Base-by-base conservation (phyloP, 2,797 vertebrate species). In the Gallinago stenura region DNA sequence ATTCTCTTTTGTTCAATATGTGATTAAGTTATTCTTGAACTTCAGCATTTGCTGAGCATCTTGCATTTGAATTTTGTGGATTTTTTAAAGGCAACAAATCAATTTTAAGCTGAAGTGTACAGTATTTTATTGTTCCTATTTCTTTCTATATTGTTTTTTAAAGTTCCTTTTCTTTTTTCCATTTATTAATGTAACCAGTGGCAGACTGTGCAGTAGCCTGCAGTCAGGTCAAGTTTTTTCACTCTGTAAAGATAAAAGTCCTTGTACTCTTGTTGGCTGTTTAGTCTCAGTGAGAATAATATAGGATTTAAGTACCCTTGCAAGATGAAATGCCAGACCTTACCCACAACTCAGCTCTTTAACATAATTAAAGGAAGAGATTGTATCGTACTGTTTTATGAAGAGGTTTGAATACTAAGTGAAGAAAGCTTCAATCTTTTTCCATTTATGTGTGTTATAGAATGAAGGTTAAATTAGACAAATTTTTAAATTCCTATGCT, bases 321-420 rank as follows among this genome's bases (percentile, higher is more conserved):
- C 26, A 75, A 73, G 80, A 94, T 48, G n/a, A 92, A 90, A 89
- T 83, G 65, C 65, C 87, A 92, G 77, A 81, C 53, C 45, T 89
- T 89, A 82, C 71, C 82, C 66, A 58, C 46, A 58, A 35, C 54
- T 92, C 77, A 90, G 13, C 35, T 87, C 41, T 71, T 72, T 50
- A 75, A n/a, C 20, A 12, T 58, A 80, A 85, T 80, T 73, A 81
- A 83, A 83, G 69, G 51, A 71, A 33, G 33, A 84, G 80, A 72
- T 50, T 53, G 10, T 7, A 39, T 87, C 8, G 2, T 64, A 19
- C 14, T 71, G 51, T 28, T 83, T 89, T 41, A 56, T 89, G 22
- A 61, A 51, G 43, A 51, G 28, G 48, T 79, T 72, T 80, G 56
- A 92, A 85, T 83, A 76, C 68, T 62, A 58, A 90, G 39, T 51